Base-by-base conservation (phyloP, 2,113 vertebrate genomes). In the Dolichallabes microphthalmus region DNA sequence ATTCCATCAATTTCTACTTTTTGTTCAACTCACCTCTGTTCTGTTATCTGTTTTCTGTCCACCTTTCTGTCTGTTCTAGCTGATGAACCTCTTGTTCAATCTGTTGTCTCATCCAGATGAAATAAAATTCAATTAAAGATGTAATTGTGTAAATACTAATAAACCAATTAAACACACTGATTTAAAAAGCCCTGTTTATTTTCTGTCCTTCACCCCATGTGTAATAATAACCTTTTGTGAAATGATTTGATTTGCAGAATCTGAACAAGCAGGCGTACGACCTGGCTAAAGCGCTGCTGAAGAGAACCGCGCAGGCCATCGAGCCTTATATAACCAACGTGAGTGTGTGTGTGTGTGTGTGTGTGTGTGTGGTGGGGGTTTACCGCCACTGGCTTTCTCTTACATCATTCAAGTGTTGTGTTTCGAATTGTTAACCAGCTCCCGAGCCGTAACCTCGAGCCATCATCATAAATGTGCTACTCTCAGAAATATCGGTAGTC, bases 321-420 rank as follows among this genome's bases (percentile, higher is more conserved):
- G 98, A 99, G 87, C 98, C 98, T 0, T 99, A 99, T 90, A 99
- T 99, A 89, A 99, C 98, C 87, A 99, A 99, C 60, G 98, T 99
- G 95, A 98, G 27, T 66, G 39, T 0, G 12, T 10, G 11, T 68
- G 55, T 57, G 53, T 13, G 53, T 13, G 11, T 20, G 12, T n/a
- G 53, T 15, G 53, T 55, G 55, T 57, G 55, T 57, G 55, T 57
- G 55, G 11, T 57, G 55, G 9, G 66, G 32, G 0, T 66, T 64
- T 17, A 50, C 55, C 4, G 4, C 53, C n/a, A 25, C 45, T 17
- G 17, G 57, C 32, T 71, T 22, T 64, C 77, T 17, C 4, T 52
- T 74, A 30, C 35, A 19, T 30, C 35, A 15, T 71, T 45, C 30
- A 9, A 9, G 10, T n/a, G 15, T 78, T 9, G 14, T 30, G 22